Evolutionary conservation across 2,113 vertebrate species (phyloP), one percentile per base, ranked within the genome.

Genomic region (Dicentrarchus labrax): DNA sequence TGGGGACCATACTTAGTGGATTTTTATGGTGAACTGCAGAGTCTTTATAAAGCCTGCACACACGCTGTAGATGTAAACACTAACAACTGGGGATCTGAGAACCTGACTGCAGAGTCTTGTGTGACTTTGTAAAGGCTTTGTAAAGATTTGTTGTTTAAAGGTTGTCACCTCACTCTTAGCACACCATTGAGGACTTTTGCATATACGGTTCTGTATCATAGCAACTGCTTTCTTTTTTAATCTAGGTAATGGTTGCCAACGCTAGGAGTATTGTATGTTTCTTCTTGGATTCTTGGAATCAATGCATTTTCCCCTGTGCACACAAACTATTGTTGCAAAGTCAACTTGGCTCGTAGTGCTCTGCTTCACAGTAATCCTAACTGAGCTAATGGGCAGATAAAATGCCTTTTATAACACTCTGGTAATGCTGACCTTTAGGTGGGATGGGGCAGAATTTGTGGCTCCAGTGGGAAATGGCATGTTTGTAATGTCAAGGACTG

Each of bases 171-270:
- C 47, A 22, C 16, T 72, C 61, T 72, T 15, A 11, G n/a, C 41
- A 38, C 69, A 74, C 24, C 67, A 78, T 47, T 61, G 64, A 70
- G 61, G 77, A 68, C 66, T 54, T 87, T 56, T 59, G 76, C 45
- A 69, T 81, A 39, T 54, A 39, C 1, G 4, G 4, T 72, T 45
- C 61, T 53, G 80, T 87, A 82, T 87, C 80, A 66, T 88, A 89
- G 83, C 83, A 90, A 90, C 91, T 74, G 41, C 60, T 50, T 72
- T 73, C 24, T 65, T 17, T 56, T 76, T 72, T 57, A 5, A 41
- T 64, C 56, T 4, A 8, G 38, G 38, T 21, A 3, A 12, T 38
- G 15, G 24, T 61, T 73, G 71, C 57, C 70, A 76, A 70, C 6
- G 1, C 19, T 56, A 13, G 39, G 8, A 74, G 48, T 53, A 64